Base-by-base conservation (phyloP, 2,797 vertebrate genomes). In the Malacoctenus gilli region DNA sequence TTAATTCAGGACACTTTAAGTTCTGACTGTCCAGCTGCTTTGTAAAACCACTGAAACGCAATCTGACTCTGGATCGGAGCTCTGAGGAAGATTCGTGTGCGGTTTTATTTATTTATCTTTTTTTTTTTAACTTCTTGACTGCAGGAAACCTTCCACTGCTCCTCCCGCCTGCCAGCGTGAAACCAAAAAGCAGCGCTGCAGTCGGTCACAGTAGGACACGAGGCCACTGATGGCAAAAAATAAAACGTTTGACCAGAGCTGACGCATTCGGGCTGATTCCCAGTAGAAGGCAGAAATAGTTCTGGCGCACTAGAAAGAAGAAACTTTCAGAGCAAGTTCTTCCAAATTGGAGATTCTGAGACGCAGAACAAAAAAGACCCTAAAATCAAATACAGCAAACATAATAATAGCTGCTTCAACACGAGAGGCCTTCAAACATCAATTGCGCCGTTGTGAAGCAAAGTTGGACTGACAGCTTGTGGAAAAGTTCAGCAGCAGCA, bases 181-280 rank as follows among this genome's bases (percentile, higher is more conserved):
- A 59, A 51, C 59, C 57, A 28, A 36, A 63, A 59, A 64, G 49
- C 37, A 25, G 16, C 57, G 1, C 70, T n/a, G 68, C 60, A 73
- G 71, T 69, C 43, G 11, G 10, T 60, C 75, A 64, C 80, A 56
- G 83, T 39, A 13, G 65, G 62, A 61, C 10, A 16, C 0, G 51
- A 13, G 41, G 23, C 76, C 52, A 57, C 47, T 40, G 55, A 61
- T 54, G 66, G 43, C 59, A 65, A 74, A n/a, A 79, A 78, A 78
- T 60, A 75, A 63, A 55, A 39, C 13, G 59, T 84, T 80, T 77
- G 54, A 84, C 69, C 49, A 50, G 30, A 58, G 46, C 30, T 37
- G 57, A 72, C 40, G 55, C 50, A 54, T 65, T 79, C 42, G 30
- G 51, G 60, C 42, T 51, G 63, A 57, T 60, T 68, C 72, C 53